A percentile compares a stretch with the other conserved stretches of the same genome.
Evolutionary conservation across 2,113 vertebrate genomes (phyloP).

Genomic region (Azemiops feae): DNA sequence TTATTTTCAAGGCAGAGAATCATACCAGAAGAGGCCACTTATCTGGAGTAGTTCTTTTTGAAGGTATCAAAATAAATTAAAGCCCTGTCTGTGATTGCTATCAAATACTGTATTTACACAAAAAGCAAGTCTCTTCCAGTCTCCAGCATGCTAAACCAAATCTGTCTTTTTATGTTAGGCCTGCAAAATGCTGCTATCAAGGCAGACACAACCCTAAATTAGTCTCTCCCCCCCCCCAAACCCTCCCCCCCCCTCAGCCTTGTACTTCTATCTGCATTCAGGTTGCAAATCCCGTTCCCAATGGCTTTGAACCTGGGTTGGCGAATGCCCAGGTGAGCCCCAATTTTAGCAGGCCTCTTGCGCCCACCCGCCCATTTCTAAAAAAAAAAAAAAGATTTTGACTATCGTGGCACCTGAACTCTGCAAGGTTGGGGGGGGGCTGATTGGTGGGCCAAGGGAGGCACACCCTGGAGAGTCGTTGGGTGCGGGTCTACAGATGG

Average conservation of each 20-base stretch:
- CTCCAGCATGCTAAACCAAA: not conserved
- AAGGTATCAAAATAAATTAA: not conserved
- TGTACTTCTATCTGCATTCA: not conserved
- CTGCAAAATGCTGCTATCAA: not conserved
- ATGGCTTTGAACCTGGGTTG: not conserved
- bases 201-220: not conserved
- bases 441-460: not conserved
- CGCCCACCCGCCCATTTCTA: not conserved
- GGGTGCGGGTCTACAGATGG: not conserved
- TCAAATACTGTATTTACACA: constrained; percentile 8
- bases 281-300: not conserved
- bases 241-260: not conserved
- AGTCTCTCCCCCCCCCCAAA: not conserved
- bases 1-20: constrained; percentile 14
- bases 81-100: not conserved
- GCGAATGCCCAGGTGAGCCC: not conserved
- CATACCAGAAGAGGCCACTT: not conserved
- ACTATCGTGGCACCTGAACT: not conserved
- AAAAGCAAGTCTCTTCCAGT: not conserved
- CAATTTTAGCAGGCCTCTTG: not conserved
- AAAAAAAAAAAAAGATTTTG: not conserved
- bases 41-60: not conserved
- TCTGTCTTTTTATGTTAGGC: not conserved
- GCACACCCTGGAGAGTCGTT: not conserved
- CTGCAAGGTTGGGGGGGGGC: not conserved